phyloP scores from a whole-genome alignment of 2,888 invertebrate species.

The Matsumyia berberina region DNA sequence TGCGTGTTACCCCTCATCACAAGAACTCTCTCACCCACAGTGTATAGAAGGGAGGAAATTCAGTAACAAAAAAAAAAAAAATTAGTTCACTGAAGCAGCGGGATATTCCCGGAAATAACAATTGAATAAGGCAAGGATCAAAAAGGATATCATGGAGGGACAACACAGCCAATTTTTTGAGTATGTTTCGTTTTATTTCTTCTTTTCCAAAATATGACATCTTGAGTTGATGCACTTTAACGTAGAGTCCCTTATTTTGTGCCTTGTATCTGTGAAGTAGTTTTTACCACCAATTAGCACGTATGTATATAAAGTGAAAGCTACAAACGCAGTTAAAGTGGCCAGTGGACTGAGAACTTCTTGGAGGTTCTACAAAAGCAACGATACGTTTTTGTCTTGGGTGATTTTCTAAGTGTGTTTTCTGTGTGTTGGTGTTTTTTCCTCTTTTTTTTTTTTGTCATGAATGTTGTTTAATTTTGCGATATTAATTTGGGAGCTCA shows the following conservation, averaged over 20 bases:
- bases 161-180: conserved; percentile 18
- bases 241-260: background rate
- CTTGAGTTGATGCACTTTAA: conserved; percentile 1
- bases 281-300: conserved; percentile 15
- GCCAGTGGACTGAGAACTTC: background rate
- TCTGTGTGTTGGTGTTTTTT: background rate
- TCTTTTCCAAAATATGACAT: background rate
- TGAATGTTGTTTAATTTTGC: too few species aligned
- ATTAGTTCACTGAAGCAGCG: background rate
- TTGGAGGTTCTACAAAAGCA: background rate
- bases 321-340: conserved; percentile 17
- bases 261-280: background rate
- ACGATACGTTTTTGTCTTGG: background rate
- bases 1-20: background rate
- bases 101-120: conserved; percentile 1
- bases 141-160: conserved; percentile 51
- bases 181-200: conserved; percentile 26
- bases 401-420: background rate
- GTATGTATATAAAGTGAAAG: background rate
- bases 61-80: conserved; percentile 1
- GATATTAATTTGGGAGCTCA: too few species aligned
- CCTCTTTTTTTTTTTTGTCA: too few species aligned
- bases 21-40: conserved; percentile 1
- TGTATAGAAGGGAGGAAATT: conserved; percentile 2
- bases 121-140: background rate